These are phyloP conservation scores for Phainopepla nitens DNA, from an alignment of 2,113 vertebrate species.

Conservation along the genomic window DNA sequence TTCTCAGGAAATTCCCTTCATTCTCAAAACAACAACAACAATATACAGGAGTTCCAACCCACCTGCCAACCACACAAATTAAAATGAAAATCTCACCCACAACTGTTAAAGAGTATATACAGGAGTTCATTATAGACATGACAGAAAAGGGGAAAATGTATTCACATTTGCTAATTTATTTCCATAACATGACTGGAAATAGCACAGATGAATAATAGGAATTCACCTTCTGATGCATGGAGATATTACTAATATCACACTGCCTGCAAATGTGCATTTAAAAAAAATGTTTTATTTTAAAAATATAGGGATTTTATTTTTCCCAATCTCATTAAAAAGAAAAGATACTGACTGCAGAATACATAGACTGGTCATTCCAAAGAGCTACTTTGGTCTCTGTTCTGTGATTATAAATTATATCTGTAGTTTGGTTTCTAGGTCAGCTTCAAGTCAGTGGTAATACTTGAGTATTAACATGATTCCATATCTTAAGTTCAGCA, in stretches of 20 bases:
- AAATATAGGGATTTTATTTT: background rate
- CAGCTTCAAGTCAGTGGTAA: background rate
- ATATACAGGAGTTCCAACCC: no score
- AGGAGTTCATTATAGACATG: background rate
- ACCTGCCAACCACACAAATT: background rate
- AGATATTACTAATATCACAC: background rate
- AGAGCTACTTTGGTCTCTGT: background rate
- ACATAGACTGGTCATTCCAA: background rate
- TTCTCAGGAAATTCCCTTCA: background rate
- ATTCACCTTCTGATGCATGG: background rate
- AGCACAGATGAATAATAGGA: background rate
- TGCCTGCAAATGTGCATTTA: background rate
- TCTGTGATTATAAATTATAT: background rate
- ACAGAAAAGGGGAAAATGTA: background rate
- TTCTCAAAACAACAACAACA: background rate
- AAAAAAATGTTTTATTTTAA: background rate
- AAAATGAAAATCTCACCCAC: background rate
- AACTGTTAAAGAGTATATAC: background rate
- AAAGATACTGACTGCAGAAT: background rate
- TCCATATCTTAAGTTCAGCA: background rate
- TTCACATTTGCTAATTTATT: background rate
- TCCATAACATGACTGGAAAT: background rate
- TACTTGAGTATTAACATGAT: background rate
- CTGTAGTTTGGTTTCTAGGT: background rate
- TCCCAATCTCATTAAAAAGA: background rate